These are phyloP conservation scores for Sebastes matsubarae DNA, from an alignment of 2,797 vertebrate genomes.

Conservation along the genomic window DNA sequence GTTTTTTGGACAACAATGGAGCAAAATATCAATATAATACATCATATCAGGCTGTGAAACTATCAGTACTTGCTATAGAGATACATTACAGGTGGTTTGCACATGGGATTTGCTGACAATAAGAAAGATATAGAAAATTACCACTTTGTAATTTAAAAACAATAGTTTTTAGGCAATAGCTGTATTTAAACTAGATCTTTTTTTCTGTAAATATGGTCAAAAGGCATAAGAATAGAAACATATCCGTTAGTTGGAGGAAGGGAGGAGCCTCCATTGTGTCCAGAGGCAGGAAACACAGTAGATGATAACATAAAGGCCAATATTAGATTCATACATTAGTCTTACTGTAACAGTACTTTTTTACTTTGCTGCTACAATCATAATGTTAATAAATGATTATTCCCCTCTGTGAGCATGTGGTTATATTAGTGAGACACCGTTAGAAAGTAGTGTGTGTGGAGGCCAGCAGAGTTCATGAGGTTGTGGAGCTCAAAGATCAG, in stretches of 20 bases:
- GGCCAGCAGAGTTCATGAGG: constrained; percentile 17
- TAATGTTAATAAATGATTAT: not conserved
- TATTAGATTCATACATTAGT: not conserved
- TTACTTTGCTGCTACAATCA: not conserved
- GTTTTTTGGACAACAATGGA: too few species aligned
- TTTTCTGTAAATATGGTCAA: not conserved
- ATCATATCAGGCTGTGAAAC: too few species aligned
- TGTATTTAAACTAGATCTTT: not conserved
- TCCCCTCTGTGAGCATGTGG: not conserved
- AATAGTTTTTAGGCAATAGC: not conserved
- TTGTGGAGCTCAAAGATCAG: constrained; percentile 49
- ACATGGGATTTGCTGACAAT: not conserved
- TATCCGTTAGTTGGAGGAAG: not conserved
- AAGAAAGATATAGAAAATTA: not conserved
- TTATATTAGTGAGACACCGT: not conserved
- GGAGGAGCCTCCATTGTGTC: not conserved
- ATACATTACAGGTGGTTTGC: not conserved
- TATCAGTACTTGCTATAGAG: not conserved
- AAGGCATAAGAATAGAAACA: not conserved
- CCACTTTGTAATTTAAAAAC: not conserved
- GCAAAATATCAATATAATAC: too few species aligned
- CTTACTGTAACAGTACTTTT: not conserved
- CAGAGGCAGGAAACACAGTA: not conserved
- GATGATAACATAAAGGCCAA: not conserved
- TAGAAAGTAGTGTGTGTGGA: not conserved